phyloP scores from a whole-genome alignment of 2,113 vertebrate genomes.

The Tragelaphus scriptus region DNA sequence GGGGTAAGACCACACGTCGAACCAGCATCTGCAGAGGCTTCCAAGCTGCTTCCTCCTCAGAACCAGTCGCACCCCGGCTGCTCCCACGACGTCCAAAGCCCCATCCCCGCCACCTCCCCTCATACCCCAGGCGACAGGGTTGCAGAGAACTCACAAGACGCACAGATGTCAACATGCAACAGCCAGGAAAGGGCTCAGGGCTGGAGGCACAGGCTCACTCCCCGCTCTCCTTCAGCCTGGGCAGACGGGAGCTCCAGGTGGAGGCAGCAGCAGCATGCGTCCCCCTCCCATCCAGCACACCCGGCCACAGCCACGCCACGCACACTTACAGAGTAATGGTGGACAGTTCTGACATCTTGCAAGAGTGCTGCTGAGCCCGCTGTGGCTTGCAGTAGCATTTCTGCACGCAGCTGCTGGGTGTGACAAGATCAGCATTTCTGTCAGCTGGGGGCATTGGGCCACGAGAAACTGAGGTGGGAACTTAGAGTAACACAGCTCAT shows the following conservation, averaged over 20 bases:
- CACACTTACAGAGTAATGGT: constrained; percentile 99
- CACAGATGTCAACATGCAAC: constrained; percentile 53
- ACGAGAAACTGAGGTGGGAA: constrained; percentile 62
- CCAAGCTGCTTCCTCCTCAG: not conserved
- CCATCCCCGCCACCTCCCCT: not conserved
- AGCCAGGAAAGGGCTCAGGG: not conserved
- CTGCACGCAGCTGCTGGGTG: constrained; percentile 99
- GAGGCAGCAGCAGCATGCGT: constrained; percentile 72
- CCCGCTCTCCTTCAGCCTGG: not conserved
- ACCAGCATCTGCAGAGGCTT: not conserved
- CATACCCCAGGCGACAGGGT: not conserved
- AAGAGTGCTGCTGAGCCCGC: constrained; percentile 98
- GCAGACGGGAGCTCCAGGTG: not conserved
- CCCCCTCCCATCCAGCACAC: constrained; percentile 50
- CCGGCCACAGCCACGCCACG: constrained; percentile 78
- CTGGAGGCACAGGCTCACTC: not conserved
- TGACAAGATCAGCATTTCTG: constrained; percentile 92
- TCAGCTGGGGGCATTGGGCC: constrained; percentile 75
- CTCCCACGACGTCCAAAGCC: not conserved
- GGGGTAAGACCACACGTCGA: not conserved
- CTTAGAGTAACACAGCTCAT: constrained; percentile 64
- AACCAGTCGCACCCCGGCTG: fast-evolving
- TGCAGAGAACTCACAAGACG: constrained; percentile 47
- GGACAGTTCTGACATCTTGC: constrained; percentile 99
- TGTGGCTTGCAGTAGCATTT: constrained; percentile 99